These are phyloP conservation scores for Podarcis siculus DNA, from an alignment of 2,797 vertebrate genomes.

Conservation along the genomic window DNA sequence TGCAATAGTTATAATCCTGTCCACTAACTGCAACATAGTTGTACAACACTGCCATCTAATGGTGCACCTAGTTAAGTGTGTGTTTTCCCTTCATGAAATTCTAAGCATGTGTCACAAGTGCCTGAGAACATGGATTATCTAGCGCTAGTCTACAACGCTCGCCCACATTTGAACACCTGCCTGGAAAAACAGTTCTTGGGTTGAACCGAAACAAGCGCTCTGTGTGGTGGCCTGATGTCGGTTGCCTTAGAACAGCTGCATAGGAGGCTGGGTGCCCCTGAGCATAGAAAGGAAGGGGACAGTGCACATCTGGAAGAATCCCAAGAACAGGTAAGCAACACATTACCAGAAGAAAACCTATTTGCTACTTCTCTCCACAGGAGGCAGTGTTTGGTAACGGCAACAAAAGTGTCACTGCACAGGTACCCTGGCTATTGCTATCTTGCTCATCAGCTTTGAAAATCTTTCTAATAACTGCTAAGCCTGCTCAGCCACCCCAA, in stretches of 20 bases:
- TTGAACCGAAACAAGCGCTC: background rate
- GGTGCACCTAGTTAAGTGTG: background rate
- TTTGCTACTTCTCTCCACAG: background rate
- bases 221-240: background rate
- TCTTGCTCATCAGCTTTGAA: background rate
- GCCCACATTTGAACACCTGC: background rate
- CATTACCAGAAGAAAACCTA: background rate
- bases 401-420: background rate
- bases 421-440: background rate
- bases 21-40: background rate
- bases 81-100: background rate
- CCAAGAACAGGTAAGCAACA: background rate
- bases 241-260: background rate
- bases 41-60: conserved; percentile 31
- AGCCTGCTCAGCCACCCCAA: fast-evolving
- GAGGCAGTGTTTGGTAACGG: background rate
- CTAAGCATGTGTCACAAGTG: background rate
- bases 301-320: background rate
- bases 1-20: background rate
- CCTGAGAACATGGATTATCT: background rate
- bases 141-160: background rate
- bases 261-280: no score
- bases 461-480: background rate
- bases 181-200: background rate
- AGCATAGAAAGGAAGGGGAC: background rate